Conservation (phyloP, 2,113 vertebrate species). For the Antechinus flavipes region DNA sequence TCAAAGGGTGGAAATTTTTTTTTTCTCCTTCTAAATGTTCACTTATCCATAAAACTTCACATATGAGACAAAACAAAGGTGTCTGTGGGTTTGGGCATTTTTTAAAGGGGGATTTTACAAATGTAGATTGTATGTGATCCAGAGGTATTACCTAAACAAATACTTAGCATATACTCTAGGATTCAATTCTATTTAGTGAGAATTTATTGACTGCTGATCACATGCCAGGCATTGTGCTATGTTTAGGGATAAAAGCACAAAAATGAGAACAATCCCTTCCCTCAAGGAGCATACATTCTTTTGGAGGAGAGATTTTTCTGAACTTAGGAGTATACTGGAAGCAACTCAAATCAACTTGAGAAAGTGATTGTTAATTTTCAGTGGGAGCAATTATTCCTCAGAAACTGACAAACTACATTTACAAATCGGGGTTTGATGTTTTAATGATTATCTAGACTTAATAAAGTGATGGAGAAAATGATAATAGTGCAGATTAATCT, state of each 20-base stretch:
- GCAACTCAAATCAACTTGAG: background rate
- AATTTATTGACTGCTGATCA: background rate
- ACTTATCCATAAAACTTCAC: background rate
- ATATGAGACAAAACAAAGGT: background rate
- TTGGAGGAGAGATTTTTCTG: background rate
- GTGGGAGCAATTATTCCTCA: background rate
- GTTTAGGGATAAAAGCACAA: background rate
- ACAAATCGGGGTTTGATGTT: background rate
- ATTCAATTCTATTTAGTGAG: background rate
- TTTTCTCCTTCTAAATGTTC: slow-evolving; percentile 29
- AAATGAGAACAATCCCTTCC: background rate
- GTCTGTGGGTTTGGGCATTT: background rate
- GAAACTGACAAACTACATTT: background rate
- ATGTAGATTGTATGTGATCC: background rate
- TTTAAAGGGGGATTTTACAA: background rate
- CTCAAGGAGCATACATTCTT: background rate
- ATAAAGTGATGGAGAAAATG: background rate
- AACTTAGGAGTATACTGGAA: background rate
- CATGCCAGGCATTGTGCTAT: background rate
- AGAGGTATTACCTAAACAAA: background rate
- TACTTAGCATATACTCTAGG: background rate
- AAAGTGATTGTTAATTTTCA: background rate
- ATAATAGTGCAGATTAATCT: background rate
- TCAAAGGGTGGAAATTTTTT: background rate
- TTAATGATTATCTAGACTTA: background rate